Evolutionary conservation across 2,113 vertebrate genomes (phyloP), one percentile per base, ranked within the genome.

Genomic region (Neoarius graeffei): DNA sequence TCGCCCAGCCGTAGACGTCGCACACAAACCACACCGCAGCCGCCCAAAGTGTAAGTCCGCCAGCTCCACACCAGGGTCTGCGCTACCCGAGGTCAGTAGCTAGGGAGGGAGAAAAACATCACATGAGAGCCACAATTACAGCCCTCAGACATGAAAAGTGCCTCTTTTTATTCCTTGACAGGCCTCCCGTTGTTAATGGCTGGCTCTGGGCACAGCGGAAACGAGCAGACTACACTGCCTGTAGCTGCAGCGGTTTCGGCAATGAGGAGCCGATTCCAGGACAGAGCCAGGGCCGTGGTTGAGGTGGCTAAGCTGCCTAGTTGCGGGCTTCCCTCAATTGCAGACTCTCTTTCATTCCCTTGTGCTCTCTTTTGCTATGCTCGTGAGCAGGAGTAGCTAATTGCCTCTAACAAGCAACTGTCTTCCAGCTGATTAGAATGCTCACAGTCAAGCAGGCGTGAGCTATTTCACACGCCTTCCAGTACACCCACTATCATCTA

Each of bases 91-190:
- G 95, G 95, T 95, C 95, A 95, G 92, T 89, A 82, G 62, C 80
- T 81, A 91, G 90, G 89, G 91, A 92, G 93, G 90, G 83, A 93
- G 91, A 88, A 93, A 93, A 94, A 95, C 94, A 95, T 94, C 93
- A 94, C 95, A 95, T 93, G 93, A 95, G 91, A 95, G 91, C 93
- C 95, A 94, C 93, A 94, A 94, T 95, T 95, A 94, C 94, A 93
- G 93, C 91, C 93, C 94, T 94, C 93, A 91, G 94, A 96, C 95
- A 95, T 94, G 95, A 95, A 94, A 94, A 95, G 94, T 94, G 93
- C 93, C 93, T 92, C 94, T 95, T 95, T 94, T 93, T 95, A 94
- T 93, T 94, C 88, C 56, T 76, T 94, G 94, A 95, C 94, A 94
- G 94, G 86, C 92, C 93, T 93, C 93, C 93, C 90, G 93, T 91